These are phyloP conservation scores for Sebastes steindachneri DNA, from an alignment of 2,797 vertebrate species.

Conservation along the genomic window DNA sequence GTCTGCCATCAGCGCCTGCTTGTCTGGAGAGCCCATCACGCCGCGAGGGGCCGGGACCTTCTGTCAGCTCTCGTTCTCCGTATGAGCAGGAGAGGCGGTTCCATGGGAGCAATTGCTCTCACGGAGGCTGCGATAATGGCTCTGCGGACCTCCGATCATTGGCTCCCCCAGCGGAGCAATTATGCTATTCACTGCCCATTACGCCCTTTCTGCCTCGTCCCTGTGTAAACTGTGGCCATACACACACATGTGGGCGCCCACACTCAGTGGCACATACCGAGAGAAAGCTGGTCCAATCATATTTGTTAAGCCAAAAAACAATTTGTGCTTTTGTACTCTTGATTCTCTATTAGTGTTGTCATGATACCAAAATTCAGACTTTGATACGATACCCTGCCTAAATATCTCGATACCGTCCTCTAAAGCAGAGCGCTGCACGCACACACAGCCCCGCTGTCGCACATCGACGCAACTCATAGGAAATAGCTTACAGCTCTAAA, in stretches of 20 bases:
- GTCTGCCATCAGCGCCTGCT: slow-evolving; percentile 42
- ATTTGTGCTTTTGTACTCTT: neutral
- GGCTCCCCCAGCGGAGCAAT: slow-evolving; percentile 44
- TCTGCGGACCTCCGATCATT: slow-evolving; percentile 32
- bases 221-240: slow-evolving; percentile 3
- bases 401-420: too few relatives aligned
- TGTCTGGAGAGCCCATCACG: slow-evolving; percentile 51
- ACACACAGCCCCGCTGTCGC: too few relatives aligned
- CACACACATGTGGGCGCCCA: neutral
- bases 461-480: too few relatives aligned
- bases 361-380: too few relatives aligned
- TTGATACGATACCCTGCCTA: too few relatives aligned
- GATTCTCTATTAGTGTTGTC: neutral
- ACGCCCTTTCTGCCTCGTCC: slow-evolving; percentile 10
- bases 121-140: slow-evolving; percentile 44
- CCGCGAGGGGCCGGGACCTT: slow-evolving; percentile 25
- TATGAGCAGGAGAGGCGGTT: slow-evolving; percentile 22
- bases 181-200: slow-evolving; percentile 42
- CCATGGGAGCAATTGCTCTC: slow-evolving; percentile 43
- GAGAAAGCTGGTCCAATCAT: neutral
- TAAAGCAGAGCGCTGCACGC: too few relatives aligned
- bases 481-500: too few relatives aligned
- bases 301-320: neutral
- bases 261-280: neutral
- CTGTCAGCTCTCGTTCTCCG: slow-evolving; percentile 45